A percentile compares a stretch with the other conserved stretches of the same genome.
phyloP scores from a whole-genome alignment of 2,888 invertebrate genomes.

The Parelbella ahira region DNA sequence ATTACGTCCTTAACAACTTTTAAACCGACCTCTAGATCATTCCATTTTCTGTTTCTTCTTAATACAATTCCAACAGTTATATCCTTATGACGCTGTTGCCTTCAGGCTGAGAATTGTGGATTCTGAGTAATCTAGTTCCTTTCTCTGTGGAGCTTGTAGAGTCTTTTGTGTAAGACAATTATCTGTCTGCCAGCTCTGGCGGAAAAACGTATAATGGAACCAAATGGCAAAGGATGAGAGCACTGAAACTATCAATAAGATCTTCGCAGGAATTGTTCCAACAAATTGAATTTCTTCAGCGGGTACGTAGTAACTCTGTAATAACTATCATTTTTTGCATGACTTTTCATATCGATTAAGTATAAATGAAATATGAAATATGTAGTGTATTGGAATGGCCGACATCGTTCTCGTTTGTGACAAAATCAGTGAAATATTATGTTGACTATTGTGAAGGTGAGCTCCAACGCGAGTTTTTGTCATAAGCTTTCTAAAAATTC shows the following conservation, averaged over 20 bases:
- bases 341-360: too few relatives aligned
- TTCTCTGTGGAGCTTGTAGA: conserved; percentile 1
- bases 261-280: conserved; percentile 8
- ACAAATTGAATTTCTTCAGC: conserved; percentile 19
- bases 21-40: too few relatives aligned
- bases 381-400: too few relatives aligned
- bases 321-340: background rate
- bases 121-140: conserved; percentile 13
- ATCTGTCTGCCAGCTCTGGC: conserved; percentile 6
- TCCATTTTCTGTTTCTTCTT: too few relatives aligned
- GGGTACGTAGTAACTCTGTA: conserved; percentile 4
- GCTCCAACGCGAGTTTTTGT: too few relatives aligned
- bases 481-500: too few relatives aligned
- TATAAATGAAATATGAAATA: too few relatives aligned
- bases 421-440: too few relatives aligned
- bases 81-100: conserved; percentile 3
- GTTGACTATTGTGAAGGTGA: too few relatives aligned
- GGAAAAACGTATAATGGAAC: conserved; percentile 11
- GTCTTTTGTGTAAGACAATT: conserved; percentile 21
- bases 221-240: conserved; percentile 13
- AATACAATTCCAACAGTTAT: too few relatives aligned
- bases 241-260: conserved; percentile 20
- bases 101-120: conserved; percentile 7
- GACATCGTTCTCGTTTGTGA: too few relatives aligned
- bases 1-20: too few relatives aligned